phyloP scores from a whole-genome alignment of 2,797 vertebrate genomes.

The Pygocentrus nattereri region DNA sequence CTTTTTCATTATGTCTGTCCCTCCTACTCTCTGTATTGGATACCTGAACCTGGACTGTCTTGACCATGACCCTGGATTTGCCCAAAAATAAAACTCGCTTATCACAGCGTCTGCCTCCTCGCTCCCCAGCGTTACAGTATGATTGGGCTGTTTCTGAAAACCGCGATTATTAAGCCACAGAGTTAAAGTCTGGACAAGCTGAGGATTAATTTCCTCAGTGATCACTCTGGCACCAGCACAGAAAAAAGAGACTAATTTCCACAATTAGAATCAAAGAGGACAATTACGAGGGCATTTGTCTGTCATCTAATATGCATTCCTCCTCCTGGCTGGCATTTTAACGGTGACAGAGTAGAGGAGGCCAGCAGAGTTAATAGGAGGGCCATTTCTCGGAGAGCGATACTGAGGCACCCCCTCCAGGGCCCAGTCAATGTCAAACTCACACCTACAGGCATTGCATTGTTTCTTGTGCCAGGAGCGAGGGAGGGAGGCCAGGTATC shows the following conservation, averaged over 20 bases:
- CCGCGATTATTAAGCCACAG: constrained; percentile 30
- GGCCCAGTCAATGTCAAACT: constrained; percentile 81
- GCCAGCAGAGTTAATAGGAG: constrained; percentile 73
- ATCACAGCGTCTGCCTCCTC: too few species aligned
- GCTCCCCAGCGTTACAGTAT: too few species aligned
- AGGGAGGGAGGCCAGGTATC: constrained; percentile 76
- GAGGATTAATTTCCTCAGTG: constrained; percentile 70
- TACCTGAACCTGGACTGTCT: too few species aligned
- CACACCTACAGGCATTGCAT: constrained; percentile 76
- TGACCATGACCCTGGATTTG: too few species aligned
- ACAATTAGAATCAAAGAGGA: constrained; percentile 67
- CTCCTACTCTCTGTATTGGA: too few species aligned
- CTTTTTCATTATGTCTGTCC: too few species aligned
- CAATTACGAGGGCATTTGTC: constrained; percentile 78
- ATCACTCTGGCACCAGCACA: constrained; percentile 69
- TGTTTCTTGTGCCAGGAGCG: constrained; percentile 77
- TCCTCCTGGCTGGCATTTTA: constrained; percentile 72
- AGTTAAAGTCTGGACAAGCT: constrained; percentile 27
- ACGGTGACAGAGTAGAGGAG: constrained; percentile 72
- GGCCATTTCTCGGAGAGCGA: constrained; percentile 76
- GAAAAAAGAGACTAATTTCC: constrained; percentile 76
- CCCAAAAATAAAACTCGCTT: too few species aligned
- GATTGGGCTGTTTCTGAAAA: not conserved
- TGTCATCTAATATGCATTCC: constrained; percentile 73
- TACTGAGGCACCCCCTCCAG: constrained; percentile 73